Evolutionary conservation across 1,140 invertebrate genomes (phyloP).

Genomic region (Muscidifurax raptorellus): DNA sequence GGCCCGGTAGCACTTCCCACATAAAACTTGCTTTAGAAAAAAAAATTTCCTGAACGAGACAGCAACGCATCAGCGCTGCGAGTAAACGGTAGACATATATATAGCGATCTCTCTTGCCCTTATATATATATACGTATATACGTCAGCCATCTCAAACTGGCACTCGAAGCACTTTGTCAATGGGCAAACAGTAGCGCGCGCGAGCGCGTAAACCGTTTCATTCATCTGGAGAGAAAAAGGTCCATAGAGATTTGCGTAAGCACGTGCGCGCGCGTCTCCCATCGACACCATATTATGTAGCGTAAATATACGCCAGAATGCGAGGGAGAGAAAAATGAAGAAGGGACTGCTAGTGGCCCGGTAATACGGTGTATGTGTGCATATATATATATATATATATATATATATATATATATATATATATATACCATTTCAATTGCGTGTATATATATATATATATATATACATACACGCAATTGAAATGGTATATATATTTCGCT

Average conservation of each 20-base stretch:
- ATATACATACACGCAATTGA: not conserved
- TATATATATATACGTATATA: no score
- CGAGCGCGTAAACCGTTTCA: constrained; percentile 21
- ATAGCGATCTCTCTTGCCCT: no score
- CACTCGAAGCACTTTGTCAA: constrained; percentile 31
- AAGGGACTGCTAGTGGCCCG: not conserved
- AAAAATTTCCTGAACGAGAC: constrained; percentile 21
- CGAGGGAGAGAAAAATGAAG: no score
- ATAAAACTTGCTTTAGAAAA: not conserved
- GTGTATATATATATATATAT: not conserved
- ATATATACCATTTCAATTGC: no score
- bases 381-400: not conserved
- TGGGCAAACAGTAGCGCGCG: constrained; percentile 6
- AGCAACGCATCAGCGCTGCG: not conserved
- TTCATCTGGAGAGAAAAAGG: constrained; percentile 28
- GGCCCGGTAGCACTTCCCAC: not conserved
- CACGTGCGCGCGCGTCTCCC: constrained; percentile 20
- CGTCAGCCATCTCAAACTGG: not conserved
- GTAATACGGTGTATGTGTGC: not conserved
- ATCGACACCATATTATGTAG: constrained; percentile 39
- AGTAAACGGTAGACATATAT: not conserved
- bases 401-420: no score
- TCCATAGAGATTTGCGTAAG: constrained; percentile 45
- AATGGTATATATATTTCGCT: not conserved
- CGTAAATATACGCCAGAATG: not conserved